These are phyloP conservation scores for Drosophila novamexicana DNA, from an alignment of 1,140 invertebrate genomes.

Conservation along the genomic window DNA sequence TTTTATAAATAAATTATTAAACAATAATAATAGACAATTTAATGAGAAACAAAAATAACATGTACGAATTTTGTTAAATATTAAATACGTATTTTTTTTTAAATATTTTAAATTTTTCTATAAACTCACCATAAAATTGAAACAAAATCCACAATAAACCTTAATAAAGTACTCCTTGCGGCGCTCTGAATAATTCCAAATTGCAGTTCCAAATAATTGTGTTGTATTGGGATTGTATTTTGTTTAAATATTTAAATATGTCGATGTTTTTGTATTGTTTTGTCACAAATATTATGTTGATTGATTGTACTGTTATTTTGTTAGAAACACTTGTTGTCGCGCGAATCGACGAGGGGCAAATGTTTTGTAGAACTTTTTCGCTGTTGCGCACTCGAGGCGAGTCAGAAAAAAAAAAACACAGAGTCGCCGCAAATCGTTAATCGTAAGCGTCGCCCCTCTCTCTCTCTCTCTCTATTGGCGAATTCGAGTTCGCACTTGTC, in stretches of 20 bases:
- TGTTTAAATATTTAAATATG: background rate
- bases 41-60: background rate
- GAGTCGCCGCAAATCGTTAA: conserved; percentile 20
- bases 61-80: background rate
- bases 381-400: conserved; percentile 29
- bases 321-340: conserved; percentile 50
- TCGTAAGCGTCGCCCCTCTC: conserved; percentile 38
- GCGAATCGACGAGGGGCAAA: conserved; percentile 60
- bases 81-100: background rate
- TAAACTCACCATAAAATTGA: conserved; percentile 62
- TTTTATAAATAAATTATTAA: no score
- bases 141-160: conserved; percentile 41
- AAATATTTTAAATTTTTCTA: background rate
- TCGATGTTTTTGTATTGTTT: background rate
- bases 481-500: conserved; percentile 37
- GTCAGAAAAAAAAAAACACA: conserved; percentile 2
- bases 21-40: no score
- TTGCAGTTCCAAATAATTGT: conserved; percentile 29
- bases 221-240: background rate
- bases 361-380: conserved; percentile 59
- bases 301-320: conserved; percentile 35
- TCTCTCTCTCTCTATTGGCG: conserved; percentile 12
- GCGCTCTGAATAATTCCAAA: conserved; percentile 21
- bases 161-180: conserved; percentile 16
- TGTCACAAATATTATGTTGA: background rate